Evolutionary conservation across 2,888 invertebrate species (phyloP).

Genomic region (Kuschelorhynchus macadamiae): DNA sequence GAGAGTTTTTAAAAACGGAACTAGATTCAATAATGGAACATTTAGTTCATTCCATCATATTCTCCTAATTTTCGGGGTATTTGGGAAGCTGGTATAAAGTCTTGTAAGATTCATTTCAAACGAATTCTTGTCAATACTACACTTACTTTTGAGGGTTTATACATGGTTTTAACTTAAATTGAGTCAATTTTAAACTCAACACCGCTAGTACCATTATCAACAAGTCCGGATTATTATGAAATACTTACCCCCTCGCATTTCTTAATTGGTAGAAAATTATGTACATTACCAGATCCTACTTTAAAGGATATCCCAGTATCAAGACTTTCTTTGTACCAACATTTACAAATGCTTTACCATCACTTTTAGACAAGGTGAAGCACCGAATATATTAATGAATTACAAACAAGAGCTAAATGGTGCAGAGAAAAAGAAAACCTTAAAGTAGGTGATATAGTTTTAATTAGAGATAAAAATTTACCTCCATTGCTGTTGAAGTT

Average conservation of each 20-base stretch:
- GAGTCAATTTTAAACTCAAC: slow-evolving; percentile 58
- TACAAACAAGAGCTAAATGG: slow-evolving; percentile 51
- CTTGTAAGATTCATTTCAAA: slow-evolving; percentile 21
- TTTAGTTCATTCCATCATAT: slow-evolving; percentile 58
- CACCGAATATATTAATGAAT: slow-evolving; percentile 51
- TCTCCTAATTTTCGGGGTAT: slow-evolving; percentile 59
- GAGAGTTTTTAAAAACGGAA: too few relatives aligned
- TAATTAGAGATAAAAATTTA: too few relatives aligned
- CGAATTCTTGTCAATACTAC: slow-evolving; percentile 5
- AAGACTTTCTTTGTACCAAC: slow-evolving; percentile 53
- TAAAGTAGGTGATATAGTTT: too few relatives aligned
- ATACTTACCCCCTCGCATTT: slow-evolving; percentile 57
- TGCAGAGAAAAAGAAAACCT: too few relatives aligned
- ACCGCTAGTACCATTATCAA: slow-evolving; percentile 53
- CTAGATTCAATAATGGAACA: too few relatives aligned
- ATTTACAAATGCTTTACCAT: slow-evolving; percentile 46
- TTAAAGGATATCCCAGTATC: slow-evolving; percentile 35
- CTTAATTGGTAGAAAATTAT: slow-evolving; percentile 49
- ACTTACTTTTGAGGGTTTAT: slow-evolving; percentile 11
- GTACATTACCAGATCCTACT: slow-evolving; percentile 49
- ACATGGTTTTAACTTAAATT: slow-evolving; percentile 33
- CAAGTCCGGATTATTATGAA: slow-evolving; percentile 53
- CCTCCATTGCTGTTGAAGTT: too few relatives aligned
- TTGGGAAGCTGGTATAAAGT: slow-evolving; percentile 58
- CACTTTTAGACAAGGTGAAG: slow-evolving; percentile 51